phyloP scores from a whole-genome alignment of 2,113 vertebrate genomes.

The Pedetes capensis region DNA sequence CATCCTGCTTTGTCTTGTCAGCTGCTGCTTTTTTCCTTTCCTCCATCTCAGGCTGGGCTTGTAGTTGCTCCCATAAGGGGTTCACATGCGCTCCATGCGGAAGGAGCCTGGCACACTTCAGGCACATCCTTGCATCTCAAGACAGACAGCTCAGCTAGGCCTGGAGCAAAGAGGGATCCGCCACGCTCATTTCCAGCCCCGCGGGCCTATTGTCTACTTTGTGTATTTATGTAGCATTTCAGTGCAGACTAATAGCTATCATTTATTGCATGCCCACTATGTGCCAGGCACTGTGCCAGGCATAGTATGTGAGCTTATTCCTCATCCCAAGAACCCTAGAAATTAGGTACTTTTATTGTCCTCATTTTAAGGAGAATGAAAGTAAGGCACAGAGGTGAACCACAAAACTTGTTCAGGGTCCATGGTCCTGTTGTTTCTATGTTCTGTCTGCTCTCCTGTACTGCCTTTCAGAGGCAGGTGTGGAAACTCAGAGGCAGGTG shows the following conservation, averaged over 20 bases:
- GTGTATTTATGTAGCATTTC: constrained; percentile 35
- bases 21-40: not conserved
- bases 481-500: constrained; percentile 21
- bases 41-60: not conserved
- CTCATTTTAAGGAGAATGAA: constrained; percentile 53
- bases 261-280: constrained; percentile 56
- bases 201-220: not conserved
- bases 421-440: not conserved
- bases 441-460: constrained; percentile 27
- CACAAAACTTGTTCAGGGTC: not conserved
- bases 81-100: not conserved
- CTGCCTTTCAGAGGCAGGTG: constrained; percentile 47
- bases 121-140: constrained; percentile 6
- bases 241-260: constrained; percentile 43
- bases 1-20: constrained; percentile 21
- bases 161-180: not conserved
- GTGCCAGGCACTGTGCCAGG: constrained; percentile 47
- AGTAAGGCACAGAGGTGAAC: constrained; percentile 20
- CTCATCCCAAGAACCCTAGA: not conserved
- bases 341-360: not conserved
- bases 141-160: constrained; percentile 25
- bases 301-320: constrained; percentile 28
- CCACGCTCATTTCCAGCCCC: constrained; percentile 32
- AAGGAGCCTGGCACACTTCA: not conserved
- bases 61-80: not conserved